phyloP scores from a whole-genome alignment of 2,888 invertebrate species.

The Caenorhabditis plicata region DNA sequence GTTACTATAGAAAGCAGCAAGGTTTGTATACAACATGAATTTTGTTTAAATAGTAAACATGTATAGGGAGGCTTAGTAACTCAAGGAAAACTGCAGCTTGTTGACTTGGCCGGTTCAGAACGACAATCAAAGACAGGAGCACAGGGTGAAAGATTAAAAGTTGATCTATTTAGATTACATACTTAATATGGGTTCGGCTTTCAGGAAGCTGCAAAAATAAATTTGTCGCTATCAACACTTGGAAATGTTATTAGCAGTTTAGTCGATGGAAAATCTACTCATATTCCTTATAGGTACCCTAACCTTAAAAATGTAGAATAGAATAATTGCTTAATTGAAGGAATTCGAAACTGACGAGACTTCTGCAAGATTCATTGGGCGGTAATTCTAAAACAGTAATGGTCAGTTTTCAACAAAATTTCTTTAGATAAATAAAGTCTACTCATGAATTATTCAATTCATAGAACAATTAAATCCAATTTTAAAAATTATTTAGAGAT shows the following conservation, averaged over 20 bases:
- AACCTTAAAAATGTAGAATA: no score
- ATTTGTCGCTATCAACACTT: constrained; percentile 90
- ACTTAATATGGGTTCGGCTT: not conserved
- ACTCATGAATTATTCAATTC: no score
- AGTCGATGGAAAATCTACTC: constrained; percentile 93
- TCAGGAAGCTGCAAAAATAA: constrained; percentile 90
- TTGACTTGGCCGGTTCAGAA: constrained; percentile 96
- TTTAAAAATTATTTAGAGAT: no score
- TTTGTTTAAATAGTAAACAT: no score
- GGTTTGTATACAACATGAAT: no score
- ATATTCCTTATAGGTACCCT: constrained; percentile 88
- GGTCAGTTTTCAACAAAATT: no score
- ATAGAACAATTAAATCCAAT: no score
- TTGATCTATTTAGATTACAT: not conserved
- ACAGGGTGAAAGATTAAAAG: constrained; percentile 74
- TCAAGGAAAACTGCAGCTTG: constrained; percentile 94
- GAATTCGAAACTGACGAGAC: constrained; percentile 91
- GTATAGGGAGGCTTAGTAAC: constrained; percentile 32
- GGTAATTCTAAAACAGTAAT: constrained; percentile 70
- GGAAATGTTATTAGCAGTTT: constrained; percentile 97
- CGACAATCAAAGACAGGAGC: constrained; percentile 91
- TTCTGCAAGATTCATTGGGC: constrained; percentile 88
- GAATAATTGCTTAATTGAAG: constrained; percentile 66
- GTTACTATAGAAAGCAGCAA: constrained; percentile 80
- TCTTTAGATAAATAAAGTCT: no score